Evolutionary conservation across 2,113 vertebrate species (phyloP), one percentile per base, ranked within the genome.

Genomic region (Ranitomeya variabilis): DNA sequence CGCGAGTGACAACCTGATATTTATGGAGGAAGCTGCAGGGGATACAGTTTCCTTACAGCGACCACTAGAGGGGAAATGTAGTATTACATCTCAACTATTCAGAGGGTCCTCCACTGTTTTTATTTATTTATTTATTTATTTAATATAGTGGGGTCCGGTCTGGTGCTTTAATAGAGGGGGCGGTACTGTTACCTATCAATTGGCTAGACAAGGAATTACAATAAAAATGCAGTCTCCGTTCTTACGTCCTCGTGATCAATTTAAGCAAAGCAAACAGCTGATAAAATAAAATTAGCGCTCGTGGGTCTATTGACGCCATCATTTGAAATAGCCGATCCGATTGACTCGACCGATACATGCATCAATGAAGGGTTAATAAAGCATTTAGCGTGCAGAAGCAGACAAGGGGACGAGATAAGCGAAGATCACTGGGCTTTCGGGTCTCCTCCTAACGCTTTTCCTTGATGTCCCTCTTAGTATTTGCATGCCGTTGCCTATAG

Each of bases 401-500:
- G 93, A 93, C 95, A 95, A 94, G 93, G 92, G 91, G 91, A 90
- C 94, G 94, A 94, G 94, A 95, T 96, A 96, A 96, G 95, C 96
- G 93, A 93, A 96, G 94, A 95, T 95, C 91, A 79, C 96, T 97
- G 80, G 90, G 92, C 95, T 95, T 95, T 95, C 93, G 94, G 93
- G 92, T 93, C 90, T 91, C 92, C 93, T 94, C 92, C 89, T 91
- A 91, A 93, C 91, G 92, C 91, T 92, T 94, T 95, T 95, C 95
- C 92, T 95, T 37, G 93, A 93, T 94, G 94, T 93, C 95, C 94
- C 93, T 96, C 94, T 95, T 93, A 93, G 92, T 94, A 99, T 99
- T 98, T 97, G 97, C 97, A 98, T 98, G 96, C 96, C 96, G 95
- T 96, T 96, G 95, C 95, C 92, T 95, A 96, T 96, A 96, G 96